Base-by-base conservation (phyloP, 2,797 vertebrate genomes). In the Carcharodon carcharias region DNA sequence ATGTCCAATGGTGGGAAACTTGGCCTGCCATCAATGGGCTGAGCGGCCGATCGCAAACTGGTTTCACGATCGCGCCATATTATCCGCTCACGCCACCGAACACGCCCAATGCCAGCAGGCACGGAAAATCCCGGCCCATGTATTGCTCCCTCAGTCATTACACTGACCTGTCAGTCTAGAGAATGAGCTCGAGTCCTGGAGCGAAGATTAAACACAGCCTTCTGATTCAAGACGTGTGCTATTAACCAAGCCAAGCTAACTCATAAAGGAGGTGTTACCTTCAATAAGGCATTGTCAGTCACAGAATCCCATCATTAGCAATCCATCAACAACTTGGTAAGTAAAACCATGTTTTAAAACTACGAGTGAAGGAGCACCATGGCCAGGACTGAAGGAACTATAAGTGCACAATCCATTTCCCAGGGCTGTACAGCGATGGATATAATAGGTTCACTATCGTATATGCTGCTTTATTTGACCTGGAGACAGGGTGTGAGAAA, bases 401-500 rank as follows among this genome's bases (percentile, higher is more conserved):
- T 92, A 45, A 82, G 5, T 21, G 16, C 61, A 65, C 40, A 16
- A 93, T 63, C 35, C 28, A 63, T 91, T 5, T n/a, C 61, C 61
- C 23, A n/a, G 63, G 89, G 58, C 16, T 7, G 4, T 93, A 65
- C 61, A 21, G 14, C 40, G 89, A 63, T 35, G 18, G 16, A 65
- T 18, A 65, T 63, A 93, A 93, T 40, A n/a, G 61, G 61, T n/a
- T 61, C n/a, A n/a, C n/a, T 40, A 63, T 40, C 21, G 2, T 93
- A 58, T 65, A 61, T 93, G 35, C 65, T 23, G n/a, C 61, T 63
- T 63, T 40, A 63, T 65, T 65, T 93, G 35, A 93, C 58, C 6
- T 93, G 31, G n/a, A 93, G 89, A 65, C 89, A 65, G 89, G 58
- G 14, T n/a, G 31, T 89, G 87, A n/a, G 58, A 93, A 63, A 93